Evolutionary conservation across 2,113 vertebrate genomes (phyloP).

Genomic region (Otis tarda): DNA sequence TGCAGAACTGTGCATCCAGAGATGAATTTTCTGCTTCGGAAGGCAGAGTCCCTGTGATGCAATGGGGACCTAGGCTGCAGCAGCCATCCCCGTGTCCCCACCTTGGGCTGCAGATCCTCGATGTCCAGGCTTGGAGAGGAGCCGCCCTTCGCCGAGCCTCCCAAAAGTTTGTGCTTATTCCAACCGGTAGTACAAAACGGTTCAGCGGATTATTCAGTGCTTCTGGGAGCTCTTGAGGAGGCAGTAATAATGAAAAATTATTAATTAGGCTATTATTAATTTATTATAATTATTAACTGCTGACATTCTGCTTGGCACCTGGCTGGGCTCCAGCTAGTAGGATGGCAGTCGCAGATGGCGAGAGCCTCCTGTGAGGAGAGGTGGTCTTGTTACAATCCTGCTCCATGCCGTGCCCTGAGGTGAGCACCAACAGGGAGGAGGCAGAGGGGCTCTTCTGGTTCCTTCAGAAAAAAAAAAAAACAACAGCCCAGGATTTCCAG

Average conservation of each 20-base stretch:
- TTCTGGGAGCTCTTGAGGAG: neutral
- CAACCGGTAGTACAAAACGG: neutral
- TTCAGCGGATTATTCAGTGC: neutral
- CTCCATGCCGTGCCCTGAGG: neutral
- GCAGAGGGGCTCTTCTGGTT: neutral
- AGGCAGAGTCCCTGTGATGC: neutral
- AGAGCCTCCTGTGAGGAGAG: neutral
- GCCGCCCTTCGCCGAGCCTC: accelerated
- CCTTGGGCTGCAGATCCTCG: neutral
- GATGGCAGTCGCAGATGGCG: neutral
- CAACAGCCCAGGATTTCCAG: neutral
- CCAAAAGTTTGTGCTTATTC: neutral
- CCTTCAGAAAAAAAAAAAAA: neutral
- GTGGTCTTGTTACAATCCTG: neutral
- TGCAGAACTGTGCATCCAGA: neutral
- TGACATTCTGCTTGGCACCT: neutral
- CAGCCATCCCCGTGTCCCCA: neutral
- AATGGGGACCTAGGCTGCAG: neutral
- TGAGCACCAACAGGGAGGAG: accelerated
- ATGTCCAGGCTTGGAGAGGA: accelerated
- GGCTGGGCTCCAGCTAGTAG: neutral
- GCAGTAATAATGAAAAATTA: neutral
- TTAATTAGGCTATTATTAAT: slow-evolving; percentile 27
- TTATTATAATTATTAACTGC: neutral
- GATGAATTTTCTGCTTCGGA: neutral